Conservation (phyloP, 2,113 vertebrate genomes). For the Elachura formosa region DNA sequence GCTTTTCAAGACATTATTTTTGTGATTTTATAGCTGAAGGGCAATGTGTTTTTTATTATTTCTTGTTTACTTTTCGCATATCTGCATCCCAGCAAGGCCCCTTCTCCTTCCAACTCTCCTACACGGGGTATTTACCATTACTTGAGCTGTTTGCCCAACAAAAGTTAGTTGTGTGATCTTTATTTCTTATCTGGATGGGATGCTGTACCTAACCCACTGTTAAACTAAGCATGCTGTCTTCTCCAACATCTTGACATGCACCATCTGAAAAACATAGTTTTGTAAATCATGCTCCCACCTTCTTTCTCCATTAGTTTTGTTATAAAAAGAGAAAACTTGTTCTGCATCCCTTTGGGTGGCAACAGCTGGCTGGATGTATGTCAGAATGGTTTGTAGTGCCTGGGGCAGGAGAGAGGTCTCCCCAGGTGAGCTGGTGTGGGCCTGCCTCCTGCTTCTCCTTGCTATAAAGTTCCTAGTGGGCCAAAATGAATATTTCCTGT, state of each 20-base stretch:
- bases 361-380: not conserved
- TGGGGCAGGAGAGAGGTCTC: not conserved
- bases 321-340: not conserved
- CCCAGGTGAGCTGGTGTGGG: not conserved
- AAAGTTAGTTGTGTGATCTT: not conserved
- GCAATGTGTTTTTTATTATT: not conserved
- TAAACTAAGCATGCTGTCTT: not conserved
- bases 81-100: not conserved
- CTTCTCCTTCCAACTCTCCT: not conserved
- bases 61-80: not conserved
- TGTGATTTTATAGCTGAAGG: not conserved
- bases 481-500: not conserved
- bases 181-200: not conserved
- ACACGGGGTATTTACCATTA: not conserved
- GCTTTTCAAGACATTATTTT: not conserved
- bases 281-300: not conserved
- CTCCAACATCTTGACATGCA: not conserved
- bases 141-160: not conserved
- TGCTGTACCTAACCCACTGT: not conserved
- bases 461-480: not conserved
- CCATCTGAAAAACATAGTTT: not conserved
- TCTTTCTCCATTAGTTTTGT: not conserved
- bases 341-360: not conserved
- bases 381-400: not conserved
- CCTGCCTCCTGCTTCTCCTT: not conserved